Evolutionary conservation across 1,140 invertebrate species (phyloP).

Genomic region (Dendroctonus valens): DNA sequence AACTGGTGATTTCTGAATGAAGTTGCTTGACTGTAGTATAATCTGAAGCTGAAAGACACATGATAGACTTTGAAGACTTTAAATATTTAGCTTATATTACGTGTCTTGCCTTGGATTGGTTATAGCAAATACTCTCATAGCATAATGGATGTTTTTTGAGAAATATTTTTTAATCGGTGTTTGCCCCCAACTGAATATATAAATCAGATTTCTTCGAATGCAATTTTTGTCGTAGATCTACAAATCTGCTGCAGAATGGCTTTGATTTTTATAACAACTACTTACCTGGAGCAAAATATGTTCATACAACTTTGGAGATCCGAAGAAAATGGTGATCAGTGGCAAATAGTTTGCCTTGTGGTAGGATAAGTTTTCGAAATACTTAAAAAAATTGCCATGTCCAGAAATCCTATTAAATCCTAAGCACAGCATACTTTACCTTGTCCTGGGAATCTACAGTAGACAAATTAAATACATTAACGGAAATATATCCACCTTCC

Average conservation of each 20-base stretch:
- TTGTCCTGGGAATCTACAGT: slow-evolving; percentile 35
- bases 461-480: slow-evolving; percentile 36
- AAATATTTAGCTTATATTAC: slow-evolving; percentile 48
- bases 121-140: slow-evolving; percentile 52
- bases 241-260: slow-evolving; percentile 11
- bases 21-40: slow-evolving; percentile 67
- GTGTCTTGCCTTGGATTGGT: slow-evolving; percentile 56
- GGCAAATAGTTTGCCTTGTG: slow-evolving; percentile 34
- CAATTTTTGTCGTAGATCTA: slow-evolving; percentile 44
- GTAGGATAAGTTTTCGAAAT: slow-evolving; percentile 35
- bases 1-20: slow-evolving; percentile 55
- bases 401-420: slow-evolving; percentile 2
- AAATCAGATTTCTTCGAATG: slow-evolving; percentile 44
- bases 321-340: slow-evolving; percentile 35
- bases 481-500: slow-evolving; percentile 15
- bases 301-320: slow-evolving; percentile 35
- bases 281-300: slow-evolving; percentile 38
- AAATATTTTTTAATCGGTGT: slow-evolving; percentile 38
- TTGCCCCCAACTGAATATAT: slow-evolving; percentile 46
- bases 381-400: slow-evolving; percentile 20
- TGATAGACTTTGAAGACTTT: background rate
- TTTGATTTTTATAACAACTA: slow-evolving; percentile 2
- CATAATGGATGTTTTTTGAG: slow-evolving; percentile 41
- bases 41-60: slow-evolving; percentile 52
- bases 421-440: slow-evolving; percentile 19